Percentiles rank a stretch among this genome's conserved stretches.
phyloP scores from a whole-genome alignment of 2,888 invertebrate species.

The Phasia obesa region DNA sequence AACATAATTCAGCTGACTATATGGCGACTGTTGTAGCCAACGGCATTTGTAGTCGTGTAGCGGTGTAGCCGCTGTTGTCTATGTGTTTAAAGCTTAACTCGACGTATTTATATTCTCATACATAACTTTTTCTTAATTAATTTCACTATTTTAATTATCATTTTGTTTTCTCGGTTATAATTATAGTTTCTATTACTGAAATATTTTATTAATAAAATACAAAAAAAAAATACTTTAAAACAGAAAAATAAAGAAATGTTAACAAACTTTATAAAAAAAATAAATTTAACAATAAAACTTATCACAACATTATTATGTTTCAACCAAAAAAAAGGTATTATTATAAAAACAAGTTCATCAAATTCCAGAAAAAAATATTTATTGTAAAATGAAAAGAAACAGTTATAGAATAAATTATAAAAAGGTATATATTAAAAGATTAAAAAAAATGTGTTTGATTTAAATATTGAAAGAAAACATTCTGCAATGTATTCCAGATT shows the following conservation, averaged over 20 bases:
- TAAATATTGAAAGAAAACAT: not conserved
- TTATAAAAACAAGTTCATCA: constrained; percentile 37
- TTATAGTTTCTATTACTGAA: no score
- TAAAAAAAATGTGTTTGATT: constrained; percentile 11
- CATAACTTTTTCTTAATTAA: no score
- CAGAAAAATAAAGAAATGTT: constrained; percentile 21
- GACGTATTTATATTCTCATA: no score
- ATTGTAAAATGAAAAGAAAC: constrained; percentile 36
- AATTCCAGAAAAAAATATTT: constrained; percentile 36
- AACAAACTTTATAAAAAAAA: constrained; percentile 32
- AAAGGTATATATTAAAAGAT: constrained; percentile 37
- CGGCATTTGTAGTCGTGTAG: no score
- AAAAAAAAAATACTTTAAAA: not conserved
- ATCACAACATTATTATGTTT: constrained; percentile 48
- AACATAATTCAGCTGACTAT: no score
- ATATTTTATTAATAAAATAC: constrained; percentile 6
- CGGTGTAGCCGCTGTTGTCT: no score
- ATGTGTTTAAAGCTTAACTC: no score
- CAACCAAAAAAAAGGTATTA: constrained; percentile 59
- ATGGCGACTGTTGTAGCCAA: no score
- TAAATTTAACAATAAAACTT: constrained; percentile 15
- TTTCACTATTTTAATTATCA: no score
- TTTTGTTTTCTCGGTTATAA: no score
- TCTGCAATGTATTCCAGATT: no score
- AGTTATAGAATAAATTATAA: constrained; percentile 54